phyloP scores from a whole-genome alignment of 2,113 vertebrate genomes.

The Hymenochirus boettgeri region DNA sequence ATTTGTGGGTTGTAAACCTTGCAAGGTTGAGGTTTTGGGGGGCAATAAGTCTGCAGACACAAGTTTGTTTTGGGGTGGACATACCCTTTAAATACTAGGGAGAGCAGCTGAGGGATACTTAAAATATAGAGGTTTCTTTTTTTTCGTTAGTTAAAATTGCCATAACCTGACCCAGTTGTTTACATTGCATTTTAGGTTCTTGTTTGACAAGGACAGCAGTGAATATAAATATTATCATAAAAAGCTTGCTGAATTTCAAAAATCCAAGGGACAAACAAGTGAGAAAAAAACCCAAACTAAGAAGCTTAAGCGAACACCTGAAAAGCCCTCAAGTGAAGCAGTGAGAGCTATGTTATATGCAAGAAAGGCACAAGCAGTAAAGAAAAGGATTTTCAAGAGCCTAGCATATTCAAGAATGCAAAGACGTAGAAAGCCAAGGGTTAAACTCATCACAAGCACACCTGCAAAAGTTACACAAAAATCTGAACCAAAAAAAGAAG shows the following conservation, averaged over 20 bases:
- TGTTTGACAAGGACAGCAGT: constrained; percentile 61
- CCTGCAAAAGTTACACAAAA: neutral
- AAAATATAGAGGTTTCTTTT: too few species aligned
- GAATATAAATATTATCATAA: constrained; percentile 69
- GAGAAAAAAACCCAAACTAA: constrained; percentile 37
- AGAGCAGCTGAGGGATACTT: too few species aligned
- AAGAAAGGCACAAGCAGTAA: constrained; percentile 55
- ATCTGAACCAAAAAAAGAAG: neutral
- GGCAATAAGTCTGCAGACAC: too few species aligned
- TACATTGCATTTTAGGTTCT: constrained; percentile 59
- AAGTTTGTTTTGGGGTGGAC: too few species aligned
- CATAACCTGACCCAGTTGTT: too few species aligned
- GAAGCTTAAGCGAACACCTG: constrained; percentile 2
- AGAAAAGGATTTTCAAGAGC: constrained; percentile 55
- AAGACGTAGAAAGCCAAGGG: constrained; percentile 39
- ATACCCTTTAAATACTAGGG: too few species aligned
- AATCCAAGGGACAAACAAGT: constrained; percentile 25
- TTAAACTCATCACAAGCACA: neutral
- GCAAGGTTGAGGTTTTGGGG: too few species aligned
- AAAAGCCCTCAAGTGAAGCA: constrained; percentile 42
- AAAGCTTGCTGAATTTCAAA: constrained; percentile 56
- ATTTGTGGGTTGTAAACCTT: too few species aligned
- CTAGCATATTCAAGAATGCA: constrained; percentile 43
- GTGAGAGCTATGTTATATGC: constrained; percentile 61
- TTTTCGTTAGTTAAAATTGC: too few species aligned